These are phyloP conservation scores for Eremophila alpestris DNA, from an alignment of 2,797 vertebrate species.

Conservation along the genomic window DNA sequence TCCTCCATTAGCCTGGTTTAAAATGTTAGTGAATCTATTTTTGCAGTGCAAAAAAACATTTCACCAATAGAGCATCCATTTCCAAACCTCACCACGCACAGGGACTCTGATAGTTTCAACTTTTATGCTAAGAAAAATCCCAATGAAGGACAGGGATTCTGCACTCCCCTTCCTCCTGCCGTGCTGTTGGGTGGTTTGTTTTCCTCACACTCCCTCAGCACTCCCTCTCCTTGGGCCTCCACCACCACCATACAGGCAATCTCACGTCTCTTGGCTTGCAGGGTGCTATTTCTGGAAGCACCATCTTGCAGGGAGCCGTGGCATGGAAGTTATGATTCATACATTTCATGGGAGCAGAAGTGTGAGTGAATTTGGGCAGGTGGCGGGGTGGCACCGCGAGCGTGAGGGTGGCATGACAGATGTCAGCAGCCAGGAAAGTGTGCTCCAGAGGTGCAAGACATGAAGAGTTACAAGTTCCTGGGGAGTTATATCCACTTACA, in stretches of 20 bases:
- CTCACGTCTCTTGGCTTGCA: constrained; percentile 44
- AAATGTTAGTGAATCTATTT: not conserved
- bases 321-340: constrained; percentile 57
- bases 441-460: constrained; percentile 20
- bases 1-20: not conserved
- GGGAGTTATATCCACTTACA: constrained; percentile 28
- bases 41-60: not conserved
- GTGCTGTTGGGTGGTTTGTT: not conserved
- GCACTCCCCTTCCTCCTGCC: not conserved
- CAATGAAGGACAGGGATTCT: not conserved
- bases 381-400: not conserved
- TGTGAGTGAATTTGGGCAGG: constrained; percentile 60
- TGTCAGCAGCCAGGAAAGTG: constrained; percentile 43
- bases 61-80: not conserved
- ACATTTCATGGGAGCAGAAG: constrained; percentile 18
- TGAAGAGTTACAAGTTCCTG: not conserved
- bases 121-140: not conserved
- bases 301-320: not conserved
- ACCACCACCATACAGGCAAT: not conserved
- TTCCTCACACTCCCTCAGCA: not conserved
- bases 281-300: constrained; percentile 56
- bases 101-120: not conserved
- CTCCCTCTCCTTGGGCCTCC: constrained; percentile 37
- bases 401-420: constrained; percentile 42
- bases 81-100: not conserved